Percentiles rank a stretch among this genome's conserved stretches.
phyloP scores from a whole-genome alignment of 2,113 vertebrate species.

The Herpetotheres cachinnans region DNA sequence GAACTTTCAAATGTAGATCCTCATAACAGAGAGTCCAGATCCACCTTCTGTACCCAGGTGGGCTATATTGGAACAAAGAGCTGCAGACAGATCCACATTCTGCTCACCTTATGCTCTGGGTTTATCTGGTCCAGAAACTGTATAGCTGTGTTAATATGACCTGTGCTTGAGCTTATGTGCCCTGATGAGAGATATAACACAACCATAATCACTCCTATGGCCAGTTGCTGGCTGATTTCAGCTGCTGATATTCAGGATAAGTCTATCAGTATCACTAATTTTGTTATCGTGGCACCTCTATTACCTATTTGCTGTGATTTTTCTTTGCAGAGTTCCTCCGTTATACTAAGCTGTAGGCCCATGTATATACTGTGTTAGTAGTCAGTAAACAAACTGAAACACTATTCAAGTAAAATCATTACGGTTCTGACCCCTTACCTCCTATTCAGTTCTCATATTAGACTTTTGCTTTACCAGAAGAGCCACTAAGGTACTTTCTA shows the following conservation, averaged over 20 bases:
- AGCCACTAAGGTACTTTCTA: neutral
- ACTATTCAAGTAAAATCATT: neutral
- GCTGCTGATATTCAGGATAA: neutral
- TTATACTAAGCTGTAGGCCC: too few relatives aligned
- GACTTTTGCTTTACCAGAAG: neutral
- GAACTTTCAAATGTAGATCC: neutral
- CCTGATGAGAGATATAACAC: neutral
- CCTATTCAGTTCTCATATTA: neutral
- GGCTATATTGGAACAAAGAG: fast-evolving
- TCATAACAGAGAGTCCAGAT: neutral
- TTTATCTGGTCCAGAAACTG: neutral
- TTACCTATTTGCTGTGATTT: neutral
- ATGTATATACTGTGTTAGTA: neutral
- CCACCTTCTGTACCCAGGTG: neutral
- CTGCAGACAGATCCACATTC: fast-evolving
- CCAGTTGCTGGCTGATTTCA: neutral
- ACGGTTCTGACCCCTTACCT: neutral
- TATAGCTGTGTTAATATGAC: neutral
- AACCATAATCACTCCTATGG: neutral
- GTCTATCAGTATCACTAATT: neutral
- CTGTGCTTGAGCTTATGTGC: neutral
- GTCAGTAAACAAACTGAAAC: neutral
- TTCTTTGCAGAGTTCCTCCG: neutral
- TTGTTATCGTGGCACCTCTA: neutral
- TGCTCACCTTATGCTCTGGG: neutral